A percentile compares a stretch with the other conserved stretches of the same genome.
These are phyloP conservation scores for Chloromyia formosa DNA, from an alignment of 2,888 invertebrate genomes.

Conservation along the genomic window DNA sequence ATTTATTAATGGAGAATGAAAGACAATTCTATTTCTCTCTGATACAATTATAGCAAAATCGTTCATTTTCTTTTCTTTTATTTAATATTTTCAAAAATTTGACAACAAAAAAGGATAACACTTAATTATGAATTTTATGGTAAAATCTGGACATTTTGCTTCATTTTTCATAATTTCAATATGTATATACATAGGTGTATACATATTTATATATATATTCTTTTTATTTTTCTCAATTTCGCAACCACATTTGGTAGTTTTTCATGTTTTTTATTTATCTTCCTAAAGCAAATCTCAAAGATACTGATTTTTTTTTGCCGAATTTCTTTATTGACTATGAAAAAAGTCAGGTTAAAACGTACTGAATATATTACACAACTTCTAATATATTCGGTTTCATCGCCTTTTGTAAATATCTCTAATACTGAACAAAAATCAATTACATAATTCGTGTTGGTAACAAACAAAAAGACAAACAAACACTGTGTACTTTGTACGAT, in stretches of 20 bases:
- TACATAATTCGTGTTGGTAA: conserved; percentile 11
- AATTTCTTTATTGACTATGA: not conserved
- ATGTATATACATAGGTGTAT: conserved; percentile 3
- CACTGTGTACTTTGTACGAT: conserved; percentile 2
- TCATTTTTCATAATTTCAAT: conserved; percentile 26
- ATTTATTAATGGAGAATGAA: not conserved
- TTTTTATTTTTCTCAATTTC: conserved; percentile 4
- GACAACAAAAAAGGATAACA: conserved; percentile 42
- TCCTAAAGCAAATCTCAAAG: conserved; percentile 28
- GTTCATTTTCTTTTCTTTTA: conserved; percentile 13
- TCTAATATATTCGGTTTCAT: not conserved
- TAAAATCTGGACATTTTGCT: conserved; percentile 43
- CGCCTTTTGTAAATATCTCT: not conserved
- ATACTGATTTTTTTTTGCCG: not conserved
- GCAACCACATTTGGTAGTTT: no score
- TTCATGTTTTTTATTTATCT: not conserved
- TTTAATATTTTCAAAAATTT: conserved; percentile 40
- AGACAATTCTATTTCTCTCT: not conserved
- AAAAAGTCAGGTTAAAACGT: not conserved
- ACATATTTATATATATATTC: not conserved
- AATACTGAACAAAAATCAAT: conserved; percentile 5
- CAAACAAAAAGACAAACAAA: not conserved
- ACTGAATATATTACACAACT: not conserved
- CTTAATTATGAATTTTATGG: conserved; percentile 37
- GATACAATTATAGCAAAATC: conserved; percentile 40